Conservation (phyloP, 2,888 invertebrate species). For the Iphiclides podalirius region DNA sequence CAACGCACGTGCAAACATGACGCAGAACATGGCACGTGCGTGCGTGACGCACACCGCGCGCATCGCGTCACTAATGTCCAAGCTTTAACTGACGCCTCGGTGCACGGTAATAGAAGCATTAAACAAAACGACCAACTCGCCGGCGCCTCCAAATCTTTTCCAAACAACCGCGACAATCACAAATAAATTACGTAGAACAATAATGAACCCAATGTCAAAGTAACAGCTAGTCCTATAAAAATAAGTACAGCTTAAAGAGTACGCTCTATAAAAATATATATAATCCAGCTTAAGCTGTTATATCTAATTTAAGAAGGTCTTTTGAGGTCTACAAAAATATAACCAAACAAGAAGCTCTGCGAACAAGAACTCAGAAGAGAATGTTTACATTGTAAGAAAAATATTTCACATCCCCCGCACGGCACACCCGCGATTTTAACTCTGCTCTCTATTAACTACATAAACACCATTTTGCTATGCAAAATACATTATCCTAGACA, state of each 20-base stretch:
- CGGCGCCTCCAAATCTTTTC: slow-evolving; percentile 28
- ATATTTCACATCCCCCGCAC: slow-evolving; percentile 43
- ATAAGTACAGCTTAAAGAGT: slow-evolving; percentile 75
- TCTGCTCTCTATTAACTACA: slow-evolving; percentile 59
- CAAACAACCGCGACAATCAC: slow-evolving; percentile 42
- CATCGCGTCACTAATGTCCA: slow-evolving; percentile 2
- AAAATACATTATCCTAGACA: slow-evolving; percentile 72
- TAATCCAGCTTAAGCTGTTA: slow-evolving; percentile 66
- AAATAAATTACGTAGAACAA: slow-evolving; percentile 51
- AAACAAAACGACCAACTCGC: slow-evolving; percentile 39
- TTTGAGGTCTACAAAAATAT: slow-evolving; percentile 64
- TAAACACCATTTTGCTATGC: slow-evolving; percentile 76
- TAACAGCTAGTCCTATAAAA: slow-evolving; percentile 73
- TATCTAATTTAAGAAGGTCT: slow-evolving; percentile 68
- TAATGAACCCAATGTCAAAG: slow-evolving; percentile 47
- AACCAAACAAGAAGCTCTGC: slow-evolving; percentile 52
- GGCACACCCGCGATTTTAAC: slow-evolving; percentile 48
- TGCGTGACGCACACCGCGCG: background rate
- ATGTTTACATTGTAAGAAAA: slow-evolving; percentile 40
- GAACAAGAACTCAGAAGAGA: slow-evolving; percentile 39
- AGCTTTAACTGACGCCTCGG: slow-evolving; percentile 23
- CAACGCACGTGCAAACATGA: background rate
- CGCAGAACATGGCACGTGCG: background rate
- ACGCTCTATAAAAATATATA: slow-evolving; percentile 78
- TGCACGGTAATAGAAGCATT: slow-evolving; percentile 42